Conservation (phyloP, 2,797 vertebrate species). For the Monodelphis domestica region DNA sequence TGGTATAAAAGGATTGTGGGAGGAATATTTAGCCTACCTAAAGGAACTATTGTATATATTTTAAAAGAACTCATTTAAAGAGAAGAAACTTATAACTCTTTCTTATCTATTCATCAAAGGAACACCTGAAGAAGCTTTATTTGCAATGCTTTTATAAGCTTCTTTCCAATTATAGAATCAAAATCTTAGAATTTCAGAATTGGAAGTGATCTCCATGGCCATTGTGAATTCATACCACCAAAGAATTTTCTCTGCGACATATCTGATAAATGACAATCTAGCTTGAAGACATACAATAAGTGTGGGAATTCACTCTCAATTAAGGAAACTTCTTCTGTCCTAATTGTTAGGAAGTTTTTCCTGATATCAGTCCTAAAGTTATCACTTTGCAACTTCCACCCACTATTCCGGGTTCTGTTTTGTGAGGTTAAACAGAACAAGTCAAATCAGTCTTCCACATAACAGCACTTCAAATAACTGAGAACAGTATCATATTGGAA, state of each 20-base stretch:
- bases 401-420: background rate
- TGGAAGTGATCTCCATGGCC: background rate
- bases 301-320: background rate
- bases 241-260: background rate
- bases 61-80: background rate
- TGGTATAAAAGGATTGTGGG: background rate
- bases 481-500: background rate
- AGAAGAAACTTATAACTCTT: background rate
- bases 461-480: background rate
- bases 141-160: background rate
- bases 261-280: background rate
- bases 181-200: background rate
- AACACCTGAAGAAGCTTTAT: background rate
- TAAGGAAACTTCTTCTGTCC: background rate
- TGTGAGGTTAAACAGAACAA: background rate
- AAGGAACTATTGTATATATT: background rate
- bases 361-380: background rate
- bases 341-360: background rate
- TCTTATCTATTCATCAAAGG: background rate
- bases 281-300: background rate
- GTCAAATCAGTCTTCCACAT: background rate
- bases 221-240: background rate
- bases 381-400: background rate
- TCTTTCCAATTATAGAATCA: background rate
- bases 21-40: background rate